Conservation (phyloP, 1,140 invertebrate species). For the Subanguina moxae region DNA sequence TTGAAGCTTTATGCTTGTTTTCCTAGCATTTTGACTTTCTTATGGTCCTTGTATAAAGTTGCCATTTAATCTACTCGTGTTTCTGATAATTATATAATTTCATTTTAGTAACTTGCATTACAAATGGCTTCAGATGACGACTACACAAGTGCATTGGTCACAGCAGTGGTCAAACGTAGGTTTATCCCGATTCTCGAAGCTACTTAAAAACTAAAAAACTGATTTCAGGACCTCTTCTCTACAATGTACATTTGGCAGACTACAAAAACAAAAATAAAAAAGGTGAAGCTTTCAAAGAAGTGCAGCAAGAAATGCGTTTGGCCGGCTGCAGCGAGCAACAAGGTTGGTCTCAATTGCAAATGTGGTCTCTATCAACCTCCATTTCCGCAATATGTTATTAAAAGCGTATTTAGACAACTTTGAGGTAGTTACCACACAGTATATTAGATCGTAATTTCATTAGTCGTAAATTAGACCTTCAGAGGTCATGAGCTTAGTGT, state of each 20-base stretch:
- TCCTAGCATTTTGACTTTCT: too few relatives aligned
- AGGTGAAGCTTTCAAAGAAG: slow-evolving; percentile 41
- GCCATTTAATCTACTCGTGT: background rate
- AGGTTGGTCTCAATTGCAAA: slow-evolving; percentile 21
- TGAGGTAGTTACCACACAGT: too few relatives aligned
- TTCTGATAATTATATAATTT: too few relatives aligned
- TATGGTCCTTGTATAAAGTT: too few relatives aligned
- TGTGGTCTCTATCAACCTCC: background rate
- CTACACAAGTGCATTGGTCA: slow-evolving; percentile 23
- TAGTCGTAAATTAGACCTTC: too few relatives aligned
- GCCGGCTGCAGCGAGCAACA: slow-evolving; percentile 38
- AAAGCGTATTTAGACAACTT: too few relatives aligned
- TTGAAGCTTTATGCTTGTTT: too few relatives aligned
- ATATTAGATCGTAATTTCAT: too few relatives aligned
- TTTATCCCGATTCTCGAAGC: too few relatives aligned
- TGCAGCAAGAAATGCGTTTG: slow-evolving; percentile 35
- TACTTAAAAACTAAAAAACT: slow-evolving; percentile 23
- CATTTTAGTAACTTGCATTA: background rate
- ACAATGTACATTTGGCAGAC: slow-evolving; percentile 36
- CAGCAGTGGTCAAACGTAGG: slow-evolving; percentile 14
- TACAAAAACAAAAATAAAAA: slow-evolving; percentile 44
- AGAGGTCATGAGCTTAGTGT: too few relatives aligned
- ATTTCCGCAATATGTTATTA: too few relatives aligned
- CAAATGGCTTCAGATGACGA: slow-evolving; percentile 26
- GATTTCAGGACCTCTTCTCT: slow-evolving; percentile 18